phyloP scores from a whole-genome alignment of 2,797 vertebrate species.

The Sebastolobus alascanus region DNA sequence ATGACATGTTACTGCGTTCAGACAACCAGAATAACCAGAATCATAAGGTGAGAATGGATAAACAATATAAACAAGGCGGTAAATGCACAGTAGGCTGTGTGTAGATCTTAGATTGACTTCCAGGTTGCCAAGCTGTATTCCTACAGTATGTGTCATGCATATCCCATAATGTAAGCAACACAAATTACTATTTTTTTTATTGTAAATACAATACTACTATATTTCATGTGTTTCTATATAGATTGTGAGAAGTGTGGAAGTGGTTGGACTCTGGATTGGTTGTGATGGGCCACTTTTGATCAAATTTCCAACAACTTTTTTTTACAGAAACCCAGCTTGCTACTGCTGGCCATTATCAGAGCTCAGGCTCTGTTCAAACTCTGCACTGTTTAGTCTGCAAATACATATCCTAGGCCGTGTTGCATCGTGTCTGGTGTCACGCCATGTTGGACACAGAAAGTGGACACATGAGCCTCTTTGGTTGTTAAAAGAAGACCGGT shows the following conservation, averaged over 20 bases:
- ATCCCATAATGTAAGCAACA: neutral
- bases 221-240: neutral
- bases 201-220: neutral
- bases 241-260: neutral
- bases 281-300: neutral
- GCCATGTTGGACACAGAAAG: neutral
- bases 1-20: neutral
- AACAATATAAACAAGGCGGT: neutral
- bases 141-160: neutral
- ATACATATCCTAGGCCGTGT: neutral
- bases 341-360: neutral
- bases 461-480: neutral
- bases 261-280: conserved; percentile 3
- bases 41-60: neutral
- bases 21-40: neutral
- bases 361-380: neutral
- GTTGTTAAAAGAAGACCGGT: neutral
- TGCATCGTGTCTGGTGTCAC: neutral
- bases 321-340: neutral
- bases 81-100: neutral
- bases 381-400: neutral
- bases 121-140: neutral
- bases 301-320: neutral
- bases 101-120: neutral
- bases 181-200: neutral